These are phyloP conservation scores for Zhengitettix transpicula DNA, from an alignment of 2,888 invertebrate genomes.

Conservation along the genomic window DNA sequence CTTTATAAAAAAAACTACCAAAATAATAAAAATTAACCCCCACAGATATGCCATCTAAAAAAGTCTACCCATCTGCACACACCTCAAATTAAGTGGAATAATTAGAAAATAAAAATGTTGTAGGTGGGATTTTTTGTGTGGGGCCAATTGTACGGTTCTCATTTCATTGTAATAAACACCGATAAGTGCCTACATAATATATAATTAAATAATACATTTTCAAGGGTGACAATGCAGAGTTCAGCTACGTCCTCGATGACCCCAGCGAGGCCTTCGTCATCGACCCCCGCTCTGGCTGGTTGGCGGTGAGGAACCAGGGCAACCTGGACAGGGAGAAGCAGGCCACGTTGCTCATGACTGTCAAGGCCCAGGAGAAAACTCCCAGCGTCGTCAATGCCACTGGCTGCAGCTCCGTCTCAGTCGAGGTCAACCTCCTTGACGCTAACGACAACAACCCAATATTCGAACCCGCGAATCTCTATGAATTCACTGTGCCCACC, in stretches of 20 bases:
- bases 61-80: too few species aligned
- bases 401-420: slow-evolving; percentile 41
- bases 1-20: too few species aligned
- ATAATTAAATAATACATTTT: too few species aligned
- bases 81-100: too few species aligned
- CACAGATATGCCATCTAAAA: too few species aligned
- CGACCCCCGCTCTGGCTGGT: slow-evolving; percentile 66
- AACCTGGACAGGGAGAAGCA: slow-evolving; percentile 65
- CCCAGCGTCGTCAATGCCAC: slow-evolving; percentile 45
- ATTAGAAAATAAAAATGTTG: too few species aligned
- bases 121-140: too few species aligned
- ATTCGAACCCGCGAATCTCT: slow-evolving; percentile 68
- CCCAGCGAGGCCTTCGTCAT: slow-evolving; percentile 62
- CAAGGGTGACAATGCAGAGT: slow-evolving; percentile 65
- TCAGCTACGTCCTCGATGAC: slow-evolving; percentile 59
- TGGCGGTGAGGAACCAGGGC: slow-evolving; percentile 59
- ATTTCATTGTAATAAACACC: too few species aligned
- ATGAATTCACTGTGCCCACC: slow-evolving; percentile 55
- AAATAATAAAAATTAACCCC: too few species aligned
- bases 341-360: slow-evolving; percentile 52
- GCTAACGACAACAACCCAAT: slow-evolving; percentile 85
- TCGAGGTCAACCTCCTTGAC: slow-evolving; percentile 69
- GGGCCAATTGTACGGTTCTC: too few species aligned
- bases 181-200: too few species aligned
- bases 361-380: slow-evolving; percentile 60